phyloP scores from a whole-genome alignment of 2,888 invertebrate genomes.

The Cheiracanthium punctorium region DNA sequence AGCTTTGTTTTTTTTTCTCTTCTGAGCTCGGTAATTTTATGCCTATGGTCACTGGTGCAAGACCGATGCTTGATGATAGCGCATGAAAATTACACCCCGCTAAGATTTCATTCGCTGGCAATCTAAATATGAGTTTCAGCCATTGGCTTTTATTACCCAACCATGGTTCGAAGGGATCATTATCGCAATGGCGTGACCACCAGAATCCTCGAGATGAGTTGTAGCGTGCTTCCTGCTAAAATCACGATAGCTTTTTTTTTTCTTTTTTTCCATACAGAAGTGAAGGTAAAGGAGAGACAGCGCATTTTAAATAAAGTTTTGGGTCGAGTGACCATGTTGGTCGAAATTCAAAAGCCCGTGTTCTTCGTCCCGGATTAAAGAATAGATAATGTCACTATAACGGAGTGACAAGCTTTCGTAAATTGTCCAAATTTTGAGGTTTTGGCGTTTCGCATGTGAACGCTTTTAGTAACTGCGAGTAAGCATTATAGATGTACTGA shows the following conservation, averaged over 20 bases:
- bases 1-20: not conserved
- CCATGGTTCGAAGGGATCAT: slow-evolving; percentile 58
- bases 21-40: not conserved
- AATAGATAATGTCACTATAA: not conserved
- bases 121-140: slow-evolving; percentile 38
- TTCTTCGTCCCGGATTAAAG: not conserved
- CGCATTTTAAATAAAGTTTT: not conserved
- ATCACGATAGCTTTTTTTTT: slow-evolving; percentile 17
- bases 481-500: not conserved
- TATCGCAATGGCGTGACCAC: slow-evolving; percentile 64
- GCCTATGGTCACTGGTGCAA: slow-evolving; percentile 8
- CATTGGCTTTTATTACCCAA: slow-evolving; percentile 61
- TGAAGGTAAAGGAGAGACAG: not conserved
- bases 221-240: slow-evolving; percentile 60
- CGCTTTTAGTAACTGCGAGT: not conserved
- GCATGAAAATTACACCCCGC: slow-evolving; percentile 66
- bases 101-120: slow-evolving; percentile 65
- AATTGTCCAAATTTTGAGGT: not conserved
- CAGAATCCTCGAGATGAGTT: slow-evolving; percentile 52
- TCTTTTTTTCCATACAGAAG: too few species aligned
- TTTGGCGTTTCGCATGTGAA: not conserved
- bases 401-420: not conserved
- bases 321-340: not conserved
- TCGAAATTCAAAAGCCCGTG: not conserved
- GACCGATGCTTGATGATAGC: not conserved